phyloP scores from a whole-genome alignment of 2,888 invertebrate genomes.

The Chouioia cunea region DNA sequence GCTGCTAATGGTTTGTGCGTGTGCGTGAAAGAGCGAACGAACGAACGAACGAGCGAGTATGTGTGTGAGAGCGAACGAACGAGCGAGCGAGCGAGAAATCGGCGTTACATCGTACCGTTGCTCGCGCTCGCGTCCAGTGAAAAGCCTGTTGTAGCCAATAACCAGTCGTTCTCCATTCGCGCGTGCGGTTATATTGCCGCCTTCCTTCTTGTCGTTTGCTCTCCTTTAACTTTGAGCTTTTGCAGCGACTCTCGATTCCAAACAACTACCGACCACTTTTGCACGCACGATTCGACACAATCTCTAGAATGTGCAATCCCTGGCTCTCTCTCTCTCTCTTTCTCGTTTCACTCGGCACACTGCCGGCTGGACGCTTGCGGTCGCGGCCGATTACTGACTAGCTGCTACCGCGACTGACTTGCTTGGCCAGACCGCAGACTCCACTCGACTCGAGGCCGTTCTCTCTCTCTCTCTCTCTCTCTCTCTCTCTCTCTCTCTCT shows the following conservation, averaged over 20 bases:
- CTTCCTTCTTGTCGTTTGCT: not conserved
- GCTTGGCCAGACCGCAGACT: not conserved
- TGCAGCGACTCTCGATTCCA: not conserved
- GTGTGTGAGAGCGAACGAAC: not conserved
- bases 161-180: constrained; percentile 33
- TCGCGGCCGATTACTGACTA: constrained; percentile 39
- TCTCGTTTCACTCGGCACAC: not conserved
- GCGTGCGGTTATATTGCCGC: not conserved
- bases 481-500: not conserved
- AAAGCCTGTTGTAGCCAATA: no score
- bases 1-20: no score
- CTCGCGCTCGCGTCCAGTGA: not conserved
- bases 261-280: constrained; percentile 16
- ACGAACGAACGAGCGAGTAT: not conserved
- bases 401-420: not conserved
- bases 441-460: constrained; percentile 37
- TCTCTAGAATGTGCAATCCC: no score
- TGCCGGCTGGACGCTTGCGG: constrained; percentile 25
- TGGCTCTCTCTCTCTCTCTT: not conserved
- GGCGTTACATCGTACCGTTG: constrained; percentile 20
- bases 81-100: not conserved
- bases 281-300: no score
- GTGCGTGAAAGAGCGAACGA: not conserved
- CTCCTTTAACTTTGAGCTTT: no score
- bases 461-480: not conserved